Percentiles rank a stretch among this genome's conserved stretches.
Evolutionary conservation across 2,888 invertebrate genomes (phyloP).

Genomic region (Petrolisthes cinctipes): DNA sequence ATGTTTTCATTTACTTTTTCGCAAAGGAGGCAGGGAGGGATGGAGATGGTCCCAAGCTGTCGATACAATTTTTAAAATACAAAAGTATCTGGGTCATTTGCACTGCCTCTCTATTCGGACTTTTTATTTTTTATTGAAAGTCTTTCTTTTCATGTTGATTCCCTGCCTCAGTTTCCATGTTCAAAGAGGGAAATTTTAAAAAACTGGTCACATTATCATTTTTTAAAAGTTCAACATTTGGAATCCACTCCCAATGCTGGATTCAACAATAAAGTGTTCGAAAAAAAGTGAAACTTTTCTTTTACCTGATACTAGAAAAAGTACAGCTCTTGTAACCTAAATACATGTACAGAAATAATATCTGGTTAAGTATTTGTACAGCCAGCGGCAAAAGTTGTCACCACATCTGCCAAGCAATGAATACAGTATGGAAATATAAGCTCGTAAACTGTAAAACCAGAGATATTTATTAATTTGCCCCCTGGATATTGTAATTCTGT

Average conservation of each 20-base stretch:
- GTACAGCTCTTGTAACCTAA: too few relatives aligned
- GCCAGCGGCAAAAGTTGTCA: too few relatives aligned
- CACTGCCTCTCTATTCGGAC: not conserved
- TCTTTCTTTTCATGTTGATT: conserved; percentile 20
- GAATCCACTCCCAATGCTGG: conserved; percentile 41
- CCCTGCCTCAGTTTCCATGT: conserved; percentile 46
- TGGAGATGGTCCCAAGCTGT: conserved; percentile 24
- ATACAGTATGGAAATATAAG: too few relatives aligned
- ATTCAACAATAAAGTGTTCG: conserved; percentile 53
- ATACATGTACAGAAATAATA: too few relatives aligned
- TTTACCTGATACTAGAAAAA: not conserved
- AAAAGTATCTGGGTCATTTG: conserved; percentile 10
- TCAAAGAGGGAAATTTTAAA: conserved; percentile 35
- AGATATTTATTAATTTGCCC: too few relatives aligned
- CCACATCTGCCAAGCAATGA: too few relatives aligned
- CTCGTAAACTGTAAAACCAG: too few relatives aligned
- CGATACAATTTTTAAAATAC: conserved; percentile 7
- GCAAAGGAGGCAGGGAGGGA: conserved; percentile 44
- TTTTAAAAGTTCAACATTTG: conserved; percentile 42
- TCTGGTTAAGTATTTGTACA: too few relatives aligned
- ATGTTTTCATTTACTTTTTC: conserved; percentile 25
- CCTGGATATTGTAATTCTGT: too few relatives aligned
- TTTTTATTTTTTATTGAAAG: not conserved
- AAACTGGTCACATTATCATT: conserved; percentile 45
- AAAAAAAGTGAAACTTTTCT: conserved; percentile 11